A percentile compares a stretch with the other conserved stretches of the same genome.
Evolutionary conservation across 1,140 invertebrate species (phyloP).

Genomic region (Tetragonula clypearis): DNA sequence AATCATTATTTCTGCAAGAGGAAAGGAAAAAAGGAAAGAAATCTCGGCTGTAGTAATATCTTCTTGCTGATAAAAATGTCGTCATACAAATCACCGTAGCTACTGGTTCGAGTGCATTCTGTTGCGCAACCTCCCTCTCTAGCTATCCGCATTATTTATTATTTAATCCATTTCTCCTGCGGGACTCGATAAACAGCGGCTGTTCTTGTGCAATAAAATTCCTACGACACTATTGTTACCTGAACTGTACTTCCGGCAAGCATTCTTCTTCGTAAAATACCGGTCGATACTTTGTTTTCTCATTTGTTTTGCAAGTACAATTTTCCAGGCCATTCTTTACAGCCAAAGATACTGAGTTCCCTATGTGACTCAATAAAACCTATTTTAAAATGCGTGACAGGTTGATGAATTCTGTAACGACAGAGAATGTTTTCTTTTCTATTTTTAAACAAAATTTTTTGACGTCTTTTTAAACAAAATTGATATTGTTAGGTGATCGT

Average conservation of each 20-base stretch:
- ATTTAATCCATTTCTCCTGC: conserved; percentile 1
- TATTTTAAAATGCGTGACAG: background rate
- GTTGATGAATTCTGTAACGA: background rate
- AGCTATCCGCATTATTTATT: conserved; percentile 1
- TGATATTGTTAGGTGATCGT: too few relatives aligned
- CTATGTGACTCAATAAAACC: background rate
- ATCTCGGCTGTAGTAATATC: background rate
- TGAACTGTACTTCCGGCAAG: background rate
- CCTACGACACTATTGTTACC: background rate
- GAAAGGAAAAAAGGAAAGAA: background rate
- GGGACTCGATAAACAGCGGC: background rate
- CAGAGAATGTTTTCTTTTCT: background rate
- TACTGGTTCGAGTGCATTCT: background rate
- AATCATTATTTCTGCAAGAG: background rate
- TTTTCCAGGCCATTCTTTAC: background rate
- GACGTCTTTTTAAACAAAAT: too few relatives aligned
- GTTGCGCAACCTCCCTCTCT: background rate
- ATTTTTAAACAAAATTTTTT: too few relatives aligned
- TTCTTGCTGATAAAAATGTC: conserved; percentile 1
- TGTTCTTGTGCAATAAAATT: background rate
- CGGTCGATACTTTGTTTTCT: background rate
- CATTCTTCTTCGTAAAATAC: background rate
- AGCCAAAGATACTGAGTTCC: background rate
- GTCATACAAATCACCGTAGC: background rate
- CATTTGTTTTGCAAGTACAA: background rate